Conservation (phyloP, 2,113 vertebrate genomes). For the Hippocampus abdominalis region DNA sequence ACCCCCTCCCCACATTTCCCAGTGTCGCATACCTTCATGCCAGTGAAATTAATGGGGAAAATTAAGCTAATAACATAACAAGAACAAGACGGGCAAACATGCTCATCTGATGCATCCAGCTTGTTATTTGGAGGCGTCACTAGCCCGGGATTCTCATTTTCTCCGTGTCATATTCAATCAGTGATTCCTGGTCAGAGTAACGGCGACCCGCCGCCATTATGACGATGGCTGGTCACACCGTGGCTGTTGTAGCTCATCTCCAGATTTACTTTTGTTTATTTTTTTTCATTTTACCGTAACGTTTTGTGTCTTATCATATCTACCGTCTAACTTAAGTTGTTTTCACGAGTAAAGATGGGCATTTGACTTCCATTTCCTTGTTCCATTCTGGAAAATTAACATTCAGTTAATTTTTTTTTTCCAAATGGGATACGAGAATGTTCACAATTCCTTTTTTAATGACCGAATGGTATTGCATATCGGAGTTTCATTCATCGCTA, state of each 20-base stretch:
- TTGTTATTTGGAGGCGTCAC: constrained; percentile 64
- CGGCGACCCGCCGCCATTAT: constrained; percentile 33
- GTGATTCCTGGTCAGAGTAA: constrained; percentile 52
- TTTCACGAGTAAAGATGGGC: neutral
- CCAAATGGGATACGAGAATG: neutral
- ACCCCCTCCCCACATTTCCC: constrained; percentile 2
- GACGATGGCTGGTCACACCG: constrained; percentile 28
- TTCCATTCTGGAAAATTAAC: neutral
- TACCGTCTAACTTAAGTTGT: neutral
- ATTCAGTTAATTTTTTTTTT: neutral
- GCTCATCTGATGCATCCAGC: constrained; percentile 61
- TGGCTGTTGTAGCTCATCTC: constrained; percentile 27
- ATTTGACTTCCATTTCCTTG: neutral
- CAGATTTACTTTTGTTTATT: neutral
- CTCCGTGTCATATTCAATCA: constrained; percentile 71
- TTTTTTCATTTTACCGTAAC: neutral
- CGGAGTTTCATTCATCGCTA: neutral
- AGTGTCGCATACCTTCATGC: constrained; percentile 51
- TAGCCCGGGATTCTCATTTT: constrained; percentile 67
- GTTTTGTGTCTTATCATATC: neutral
- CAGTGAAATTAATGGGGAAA: constrained; percentile 59
- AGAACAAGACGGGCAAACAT: constrained; percentile 57
- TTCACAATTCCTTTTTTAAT: neutral
- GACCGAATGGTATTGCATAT: neutral
- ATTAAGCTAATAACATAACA: constrained; percentile 68